Base-by-base conservation (phyloP, 2,797 vertebrate genomes). In the Enteromius radiatus region DNA sequence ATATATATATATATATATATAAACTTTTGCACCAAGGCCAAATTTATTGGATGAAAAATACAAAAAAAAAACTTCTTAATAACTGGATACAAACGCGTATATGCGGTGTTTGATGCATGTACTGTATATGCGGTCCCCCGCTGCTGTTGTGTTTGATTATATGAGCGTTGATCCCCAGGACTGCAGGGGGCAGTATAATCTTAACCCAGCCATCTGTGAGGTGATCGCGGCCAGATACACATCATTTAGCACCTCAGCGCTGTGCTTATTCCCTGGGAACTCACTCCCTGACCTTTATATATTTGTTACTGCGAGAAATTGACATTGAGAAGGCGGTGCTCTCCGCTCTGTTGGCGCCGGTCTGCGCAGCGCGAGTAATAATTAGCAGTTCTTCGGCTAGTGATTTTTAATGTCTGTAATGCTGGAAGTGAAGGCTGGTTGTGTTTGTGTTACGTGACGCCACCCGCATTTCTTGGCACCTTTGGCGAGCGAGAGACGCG, bases 201-300 rank as follows among this genome's bases (percentile, higher is more conserved):
- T 85, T 69, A 80, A 77, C 67, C 74, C 75, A 23, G 64, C 78
- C 73, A 63, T 76, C 83, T 81, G 28, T 45, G 65, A 65, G 56
- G 71, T 45, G 63, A 76, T 80, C 52, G 47, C 28, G 65, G 82
- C 71, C 84, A 83, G 49, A 84, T 70, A 70, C 83, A 81, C 80
- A 83, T 75, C 89, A 59, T 84, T 92, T 91, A 92, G 90, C 70
- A 61, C 88, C 1, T 19, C 86, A 89, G 86, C 93, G 91, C 90
- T 89, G 88, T 91, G 89, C 84, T 84, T 89, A 88, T 91, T 92
- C 89, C 88, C 91, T 74, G 86, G 89, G 83, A 92, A 90, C 91
- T 90, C 92, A 92, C 91, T 91, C 93, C 91, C 88, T 92, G 93
- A 95, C 96, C 95, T 96, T 95, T 96, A 90, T 91, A 92, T 94